Conservation (phyloP, 2,797 vertebrate genomes). For the Vipera latastei region DNA sequence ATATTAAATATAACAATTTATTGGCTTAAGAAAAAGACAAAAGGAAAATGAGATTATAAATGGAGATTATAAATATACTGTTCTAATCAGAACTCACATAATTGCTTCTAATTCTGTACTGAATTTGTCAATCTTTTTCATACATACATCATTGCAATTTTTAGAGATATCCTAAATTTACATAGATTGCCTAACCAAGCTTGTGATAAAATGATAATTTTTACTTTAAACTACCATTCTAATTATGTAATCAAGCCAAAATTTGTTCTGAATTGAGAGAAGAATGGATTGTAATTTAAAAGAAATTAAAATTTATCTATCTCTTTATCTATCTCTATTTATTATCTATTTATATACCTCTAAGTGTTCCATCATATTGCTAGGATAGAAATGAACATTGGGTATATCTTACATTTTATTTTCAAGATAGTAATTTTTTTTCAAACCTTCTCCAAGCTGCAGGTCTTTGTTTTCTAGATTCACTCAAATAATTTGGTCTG, state of each 20-base stretch:
- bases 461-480: background rate
- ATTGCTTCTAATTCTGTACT: background rate
- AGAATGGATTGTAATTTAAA: background rate
- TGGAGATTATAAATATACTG: background rate
- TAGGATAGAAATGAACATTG: background rate
- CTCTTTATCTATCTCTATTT: background rate
- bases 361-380: background rate
- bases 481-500: background rate
- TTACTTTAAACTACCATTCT: background rate
- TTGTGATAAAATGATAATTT: background rate
- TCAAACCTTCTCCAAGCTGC: background rate
- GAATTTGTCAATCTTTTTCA: background rate
- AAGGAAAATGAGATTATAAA: background rate
- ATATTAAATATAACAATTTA: conserved; percentile 16
- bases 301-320: background rate
- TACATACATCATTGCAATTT: background rate
- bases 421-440: background rate
- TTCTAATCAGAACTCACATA: background rate
- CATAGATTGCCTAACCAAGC: background rate
- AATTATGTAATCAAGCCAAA: background rate
- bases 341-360: background rate
- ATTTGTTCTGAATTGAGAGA: background rate
- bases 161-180: background rate
- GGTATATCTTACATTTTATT: background rate
- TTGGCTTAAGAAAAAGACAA: background rate